A percentile compares a stretch with the other conserved stretches of the same genome.
Conservation (phyloP, 1,140 invertebrate species). For the Drosophila novamexicana region DNA sequence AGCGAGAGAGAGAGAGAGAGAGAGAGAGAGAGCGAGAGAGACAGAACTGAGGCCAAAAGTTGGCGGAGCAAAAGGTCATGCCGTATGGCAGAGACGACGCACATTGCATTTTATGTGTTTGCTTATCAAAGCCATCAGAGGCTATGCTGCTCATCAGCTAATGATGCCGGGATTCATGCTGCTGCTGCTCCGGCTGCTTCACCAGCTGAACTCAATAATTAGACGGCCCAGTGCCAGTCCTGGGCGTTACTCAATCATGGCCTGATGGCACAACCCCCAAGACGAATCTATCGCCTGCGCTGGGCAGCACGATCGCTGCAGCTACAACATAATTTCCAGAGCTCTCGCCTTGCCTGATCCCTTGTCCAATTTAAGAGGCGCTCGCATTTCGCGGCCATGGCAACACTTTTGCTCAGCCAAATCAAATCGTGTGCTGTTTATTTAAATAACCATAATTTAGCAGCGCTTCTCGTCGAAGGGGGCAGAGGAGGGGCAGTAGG, state of each 20-base stretch:
- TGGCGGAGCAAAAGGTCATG: constrained; percentile 39
- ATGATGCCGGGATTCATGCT: constrained; percentile 49
- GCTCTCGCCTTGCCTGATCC: constrained; percentile 35
- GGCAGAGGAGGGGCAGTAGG: not conserved
- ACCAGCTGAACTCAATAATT: constrained; percentile 62
- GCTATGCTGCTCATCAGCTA: constrained; percentile 66
- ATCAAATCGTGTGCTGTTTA: constrained; percentile 85
- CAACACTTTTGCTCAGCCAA: constrained; percentile 77
- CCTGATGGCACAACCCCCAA: constrained; percentile 78
- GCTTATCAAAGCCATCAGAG: constrained; percentile 66
- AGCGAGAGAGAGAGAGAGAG: not conserved
- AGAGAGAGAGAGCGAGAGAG: not conserved
- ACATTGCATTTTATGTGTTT: constrained; percentile 64
- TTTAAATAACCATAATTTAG: constrained; percentile 85
- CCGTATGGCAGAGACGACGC: constrained; percentile 42
- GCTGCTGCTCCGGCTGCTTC: constrained; percentile 24
- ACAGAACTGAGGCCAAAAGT: not conserved
- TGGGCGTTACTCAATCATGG: constrained; percentile 83
- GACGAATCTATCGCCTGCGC: constrained; percentile 49
- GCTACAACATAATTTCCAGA: constrained; percentile 78
- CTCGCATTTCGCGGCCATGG: constrained; percentile 52
- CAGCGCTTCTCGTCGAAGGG: constrained; percentile 17
- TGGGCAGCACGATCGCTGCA: constrained; percentile 49
- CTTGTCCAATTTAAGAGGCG: constrained; percentile 71
- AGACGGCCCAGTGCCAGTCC: constrained; percentile 61